Percentiles rank a stretch among this genome's conserved stretches.
Conservation (phyloP, 2,888 invertebrate species). For the Sericinus montela region DNA sequence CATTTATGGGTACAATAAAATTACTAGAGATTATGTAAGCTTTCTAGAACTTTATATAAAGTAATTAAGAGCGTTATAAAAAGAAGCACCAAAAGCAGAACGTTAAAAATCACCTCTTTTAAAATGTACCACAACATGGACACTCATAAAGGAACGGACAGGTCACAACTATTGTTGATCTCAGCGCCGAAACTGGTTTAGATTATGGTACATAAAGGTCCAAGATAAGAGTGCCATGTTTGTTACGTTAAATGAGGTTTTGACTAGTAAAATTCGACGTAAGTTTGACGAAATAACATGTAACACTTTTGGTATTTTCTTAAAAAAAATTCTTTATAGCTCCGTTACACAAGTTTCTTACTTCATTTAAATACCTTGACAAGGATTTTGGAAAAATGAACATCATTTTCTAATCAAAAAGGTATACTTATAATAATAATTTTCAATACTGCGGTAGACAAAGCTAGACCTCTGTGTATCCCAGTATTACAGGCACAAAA, state of each 20-base stretch:
- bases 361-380: conserved; percentile 15
- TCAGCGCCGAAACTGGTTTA: conserved; percentile 62
- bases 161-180: conserved; percentile 69
- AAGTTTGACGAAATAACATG: conserved; percentile 11
- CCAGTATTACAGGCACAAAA: too few relatives aligned
- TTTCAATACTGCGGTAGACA: too few relatives aligned
- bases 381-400: conserved; percentile 9
- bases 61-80: too few relatives aligned
- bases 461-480: too few relatives aligned
- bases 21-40: too few relatives aligned
- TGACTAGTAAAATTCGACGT: conserved; percentile 20
- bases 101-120: conserved; percentile 18
- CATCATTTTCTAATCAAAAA: background rate
- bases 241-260: conserved; percentile 39
- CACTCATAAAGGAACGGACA: conserved; percentile 67
- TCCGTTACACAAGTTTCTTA: conserved; percentile 5
- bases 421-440: background rate
- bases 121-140: conserved; percentile 32
- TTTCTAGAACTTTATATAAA: too few relatives aligned
- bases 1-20: too few relatives aligned
- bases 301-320: conserved; percentile 10
- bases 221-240: conserved; percentile 58
- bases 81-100: too few relatives aligned
- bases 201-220: conserved; percentile 49
- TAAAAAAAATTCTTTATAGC: background rate